These are phyloP conservation scores for Fistularia commersonii DNA, from an alignment of 2,797 vertebrate genomes.

Conservation along the genomic window DNA sequence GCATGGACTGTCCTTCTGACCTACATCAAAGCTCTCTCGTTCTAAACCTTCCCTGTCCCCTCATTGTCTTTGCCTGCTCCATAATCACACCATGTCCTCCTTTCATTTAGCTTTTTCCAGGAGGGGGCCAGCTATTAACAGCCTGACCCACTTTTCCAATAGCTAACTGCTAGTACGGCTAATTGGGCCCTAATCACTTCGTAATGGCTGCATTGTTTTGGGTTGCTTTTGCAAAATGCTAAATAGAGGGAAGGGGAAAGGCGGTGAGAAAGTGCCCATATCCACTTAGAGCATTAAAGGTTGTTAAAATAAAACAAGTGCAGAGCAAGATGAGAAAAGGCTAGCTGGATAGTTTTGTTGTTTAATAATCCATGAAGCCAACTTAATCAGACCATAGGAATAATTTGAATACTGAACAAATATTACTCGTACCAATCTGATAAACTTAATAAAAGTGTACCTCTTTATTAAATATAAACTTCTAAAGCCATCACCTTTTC, in stretches of 20 bases:
- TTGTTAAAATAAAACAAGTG: slow-evolving; percentile 36
- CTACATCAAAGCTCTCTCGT: slow-evolving; percentile 41
- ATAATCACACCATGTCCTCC: slow-evolving; percentile 40
- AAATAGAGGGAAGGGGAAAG: slow-evolving; percentile 39
- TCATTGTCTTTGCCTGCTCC: slow-evolving; percentile 25
- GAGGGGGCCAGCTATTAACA: slow-evolving; percentile 68
- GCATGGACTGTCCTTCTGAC: slow-evolving; percentile 36
- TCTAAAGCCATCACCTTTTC: too few species aligned
- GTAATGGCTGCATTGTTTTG: slow-evolving; percentile 75
- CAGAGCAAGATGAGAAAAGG: slow-evolving; percentile 18
- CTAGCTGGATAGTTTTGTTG: slow-evolving; percentile 23
- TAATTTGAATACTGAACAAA: slow-evolving; percentile 10
- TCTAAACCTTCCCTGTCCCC: slow-evolving; percentile 42
- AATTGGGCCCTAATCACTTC: slow-evolving; percentile 77
- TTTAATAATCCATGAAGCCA: slow-evolving; percentile 20
- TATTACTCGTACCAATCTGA: slow-evolving; percentile 1
- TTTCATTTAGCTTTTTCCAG: slow-evolving; percentile 50
- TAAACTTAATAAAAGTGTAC: slow-evolving; percentile 6
- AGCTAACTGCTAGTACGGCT: slow-evolving; percentile 66
- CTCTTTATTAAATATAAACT: too few species aligned
- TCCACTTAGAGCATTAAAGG: slow-evolving; percentile 56
- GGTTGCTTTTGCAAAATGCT: slow-evolving; percentile 58
- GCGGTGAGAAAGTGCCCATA: slow-evolving; percentile 20
- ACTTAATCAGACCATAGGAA: slow-evolving; percentile 25
- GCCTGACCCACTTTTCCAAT: slow-evolving; percentile 73